These are phyloP conservation scores for Diogma glabrata DNA, from an alignment of 2,888 invertebrate species.

Conservation along the genomic window DNA sequence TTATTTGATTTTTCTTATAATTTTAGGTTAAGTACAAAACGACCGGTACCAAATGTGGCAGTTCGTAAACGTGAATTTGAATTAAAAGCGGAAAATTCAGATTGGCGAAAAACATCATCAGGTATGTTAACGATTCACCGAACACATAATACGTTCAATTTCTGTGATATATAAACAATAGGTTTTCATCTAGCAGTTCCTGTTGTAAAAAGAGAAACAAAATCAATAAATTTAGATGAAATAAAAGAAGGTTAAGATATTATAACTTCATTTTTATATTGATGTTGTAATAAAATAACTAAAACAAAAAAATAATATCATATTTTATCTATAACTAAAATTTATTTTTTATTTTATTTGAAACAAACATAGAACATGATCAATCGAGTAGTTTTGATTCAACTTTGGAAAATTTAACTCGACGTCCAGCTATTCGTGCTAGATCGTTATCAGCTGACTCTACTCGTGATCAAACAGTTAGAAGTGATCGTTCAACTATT, in stretches of 20 bases:
- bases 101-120: conserved; percentile 15
- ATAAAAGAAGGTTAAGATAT: too few relatives aligned
- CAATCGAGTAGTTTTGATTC: conserved; percentile 11
- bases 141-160: conserved; percentile 5
- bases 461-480: conserved; percentile 13
- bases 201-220: too few relatives aligned
- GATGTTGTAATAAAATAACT: too few relatives aligned
- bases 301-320: too few relatives aligned
- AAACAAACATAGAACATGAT: too few relatives aligned
- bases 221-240: too few relatives aligned
- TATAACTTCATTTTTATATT: too few relatives aligned
- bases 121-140: conserved; percentile 9
- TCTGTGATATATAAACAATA: too few relatives aligned
- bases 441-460: conserved; percentile 25
- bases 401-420: neutral
- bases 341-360: too few relatives aligned
- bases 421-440: conserved; percentile 38
- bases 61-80: conserved; percentile 62
- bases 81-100: conserved; percentile 36
- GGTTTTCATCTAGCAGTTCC: too few relatives aligned
- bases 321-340: too few relatives aligned
- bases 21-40: conserved; percentile 49
- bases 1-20: neutral
- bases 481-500: conserved; percentile 3
- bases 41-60: conserved; percentile 63